Percentiles rank a stretch among this genome's conserved stretches.
Evolutionary conservation across 37 sponge, comb jelly and placozoan genomes (phyloP).

Genomic region (Oopsacas minuta): DNA sequence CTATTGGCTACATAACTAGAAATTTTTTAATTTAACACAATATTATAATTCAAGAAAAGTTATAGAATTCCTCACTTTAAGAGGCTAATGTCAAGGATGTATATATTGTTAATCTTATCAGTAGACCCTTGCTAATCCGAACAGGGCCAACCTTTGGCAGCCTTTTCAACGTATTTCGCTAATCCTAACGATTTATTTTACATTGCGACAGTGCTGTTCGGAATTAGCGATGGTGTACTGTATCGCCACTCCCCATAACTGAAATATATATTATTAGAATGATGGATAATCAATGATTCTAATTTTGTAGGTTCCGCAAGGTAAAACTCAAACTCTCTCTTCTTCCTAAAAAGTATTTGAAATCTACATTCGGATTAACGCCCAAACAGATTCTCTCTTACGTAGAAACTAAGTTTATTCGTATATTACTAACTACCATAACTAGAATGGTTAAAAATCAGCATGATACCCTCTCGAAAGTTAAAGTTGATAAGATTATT

Average conservation of each 20-base stretch:
- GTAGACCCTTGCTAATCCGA: background rate
- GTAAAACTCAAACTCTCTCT: background rate
- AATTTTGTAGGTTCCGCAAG: background rate
- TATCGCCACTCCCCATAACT: no score
- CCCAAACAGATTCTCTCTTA: background rate
- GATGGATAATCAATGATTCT: background rate
- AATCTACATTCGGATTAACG: background rate
- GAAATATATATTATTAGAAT: background rate
- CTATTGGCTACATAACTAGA: no score
- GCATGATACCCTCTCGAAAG: background rate
- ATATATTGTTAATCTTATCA: background rate
- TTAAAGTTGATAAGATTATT: slow-evolving; percentile 16
- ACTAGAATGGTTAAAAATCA: background rate
- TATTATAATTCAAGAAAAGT: no score
- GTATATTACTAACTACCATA: background rate
- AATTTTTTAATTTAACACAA: no score
- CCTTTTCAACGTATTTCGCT: background rate
- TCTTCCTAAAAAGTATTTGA: background rate
- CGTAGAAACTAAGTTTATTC: background rate
- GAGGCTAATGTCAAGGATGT: no score
- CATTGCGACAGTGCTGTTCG: background rate
- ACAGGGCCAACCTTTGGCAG: no score
- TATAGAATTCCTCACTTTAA: no score
- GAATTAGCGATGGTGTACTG: background rate
- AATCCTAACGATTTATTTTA: background rate